Evolutionary conservation across 2,113 vertebrate genomes (phyloP), one percentile per base, ranked within the genome.

Genomic region (Bufo gargarizans): DNA sequence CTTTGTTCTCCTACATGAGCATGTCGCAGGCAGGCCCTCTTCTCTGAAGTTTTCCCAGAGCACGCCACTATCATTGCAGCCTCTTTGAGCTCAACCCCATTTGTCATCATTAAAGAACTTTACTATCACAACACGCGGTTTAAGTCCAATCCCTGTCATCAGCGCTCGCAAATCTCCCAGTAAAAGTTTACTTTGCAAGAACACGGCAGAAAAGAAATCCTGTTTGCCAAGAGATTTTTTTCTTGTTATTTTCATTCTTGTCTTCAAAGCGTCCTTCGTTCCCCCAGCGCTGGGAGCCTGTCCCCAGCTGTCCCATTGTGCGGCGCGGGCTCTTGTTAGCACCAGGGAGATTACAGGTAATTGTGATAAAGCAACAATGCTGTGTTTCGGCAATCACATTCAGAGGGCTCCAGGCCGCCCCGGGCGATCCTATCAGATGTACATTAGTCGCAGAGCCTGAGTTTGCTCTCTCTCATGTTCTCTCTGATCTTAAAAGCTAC

Each of bases 231-330:
- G 89, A 88, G 87, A 88, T 87, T 91, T 92, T 33, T 63, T 82
- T 90, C 92, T 91, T 85, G 9, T 20, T 49, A 89, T 86, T 92
- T 91, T 91, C 82, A 89, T 90, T 65, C 89, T 92, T 93, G 91
- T 91, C 93, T 91, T 93, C 89, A 91, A 93, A 91, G 89, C 20
- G 9, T 78, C 11, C 0, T 91, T 91, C 84, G 91, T 92, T n/a
- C 49, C 59, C 33, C 50, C 5, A 83, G 55, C 86, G 90, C 82
- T 85, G 83, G 87, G 85, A 90, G 74, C 72, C 84, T 89, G 80
- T 90, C 87, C 90, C 92, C 90, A 93, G 92, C 93, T 93, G 63
- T 92, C 91, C 88, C 90, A 4, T 91, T 93, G 90, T 91, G 71
- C 80, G 77, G 89, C 78, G 90, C 22, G 22, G 79, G 84, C 83